These are phyloP conservation scores for Muraenolepis orangiensis DNA, from an alignment of 2,797 vertebrate species.

Conservation along the genomic window DNA sequence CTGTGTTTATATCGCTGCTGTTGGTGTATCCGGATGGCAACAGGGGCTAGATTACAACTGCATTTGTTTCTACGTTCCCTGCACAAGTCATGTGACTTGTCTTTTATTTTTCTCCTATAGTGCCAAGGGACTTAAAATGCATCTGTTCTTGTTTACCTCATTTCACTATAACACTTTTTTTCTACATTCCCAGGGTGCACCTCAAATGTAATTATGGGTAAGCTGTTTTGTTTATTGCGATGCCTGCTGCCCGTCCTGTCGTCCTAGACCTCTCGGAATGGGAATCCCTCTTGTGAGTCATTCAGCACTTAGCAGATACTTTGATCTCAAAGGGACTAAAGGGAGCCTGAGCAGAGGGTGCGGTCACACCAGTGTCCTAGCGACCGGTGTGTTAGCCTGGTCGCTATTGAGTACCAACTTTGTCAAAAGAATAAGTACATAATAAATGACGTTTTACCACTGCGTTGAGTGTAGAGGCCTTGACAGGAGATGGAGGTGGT, in stretches of 20 bases:
- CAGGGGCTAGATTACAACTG: not conserved
- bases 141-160: too few species aligned
- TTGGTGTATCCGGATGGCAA: not conserved
- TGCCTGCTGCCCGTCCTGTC: too few species aligned
- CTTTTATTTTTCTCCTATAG: too few species aligned
- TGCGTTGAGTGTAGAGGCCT: conserved; percentile 10
- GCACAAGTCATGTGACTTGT: not conserved
- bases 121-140: too few species aligned
- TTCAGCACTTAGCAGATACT: not conserved
- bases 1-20: not conserved
- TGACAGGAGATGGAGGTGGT: conserved; percentile 29
- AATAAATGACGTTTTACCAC: conserved; percentile 31
- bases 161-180: not conserved
- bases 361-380: not conserved
- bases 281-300: not conserved
- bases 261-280: not conserved
- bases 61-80: not conserved
- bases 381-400: not conserved
- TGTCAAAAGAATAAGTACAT: not conserved
- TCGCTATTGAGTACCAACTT: too few species aligned
- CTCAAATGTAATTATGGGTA: not conserved
- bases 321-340: not conserved
- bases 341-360: not conserved
- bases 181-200: not conserved
- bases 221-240: not conserved